Conservation (phyloP, 2,113 vertebrate species). For the Xyrauchen texanus region DNA sequence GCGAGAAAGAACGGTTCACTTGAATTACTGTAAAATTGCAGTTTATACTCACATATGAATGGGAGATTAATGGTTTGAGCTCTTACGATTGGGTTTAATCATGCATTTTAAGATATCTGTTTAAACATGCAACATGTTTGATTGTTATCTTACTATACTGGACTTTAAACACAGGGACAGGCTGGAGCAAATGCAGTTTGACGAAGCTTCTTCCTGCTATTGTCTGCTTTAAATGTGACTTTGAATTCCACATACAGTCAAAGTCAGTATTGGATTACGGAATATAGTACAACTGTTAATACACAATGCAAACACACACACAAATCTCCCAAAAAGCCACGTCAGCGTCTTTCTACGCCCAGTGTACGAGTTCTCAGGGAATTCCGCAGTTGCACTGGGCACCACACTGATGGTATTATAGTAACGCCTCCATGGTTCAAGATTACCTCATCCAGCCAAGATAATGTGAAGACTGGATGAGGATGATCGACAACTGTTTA, state of each 20-base stretch:
- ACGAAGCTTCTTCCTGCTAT: neutral
- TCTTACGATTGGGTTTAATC: neutral
- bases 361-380: slow-evolving; percentile 77
- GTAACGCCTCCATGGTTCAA: neutral
- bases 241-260: slow-evolving; percentile 11
- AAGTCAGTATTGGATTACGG: slow-evolving; percentile 1
- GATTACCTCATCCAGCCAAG: neutral
- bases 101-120: slow-evolving; percentile 7
- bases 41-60: neutral
- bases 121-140: slow-evolving; percentile 57
- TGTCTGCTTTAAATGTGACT: slow-evolving; percentile 24
- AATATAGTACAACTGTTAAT: slow-evolving; percentile 51
- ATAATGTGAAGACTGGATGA: neutral
- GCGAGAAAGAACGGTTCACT: neutral
- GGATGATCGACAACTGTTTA: neutral
- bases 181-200: slow-evolving; percentile 42
- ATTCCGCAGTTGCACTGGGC: slow-evolving; percentile 70
- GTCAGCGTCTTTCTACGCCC: slow-evolving; percentile 58
- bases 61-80: slow-evolving; percentile 60
- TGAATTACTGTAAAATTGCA: slow-evolving; percentile 39
- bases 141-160: slow-evolving; percentile 62
- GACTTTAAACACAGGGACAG: slow-evolving; percentile 56
- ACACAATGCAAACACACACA: neutral
- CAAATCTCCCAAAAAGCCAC: slow-evolving; percentile 64
- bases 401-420: slow-evolving; percentile 27